Base-by-base conservation (phyloP, 37 sponge, comb jelly and placozoan genomes). In the Eunapius fragilis region DNA sequence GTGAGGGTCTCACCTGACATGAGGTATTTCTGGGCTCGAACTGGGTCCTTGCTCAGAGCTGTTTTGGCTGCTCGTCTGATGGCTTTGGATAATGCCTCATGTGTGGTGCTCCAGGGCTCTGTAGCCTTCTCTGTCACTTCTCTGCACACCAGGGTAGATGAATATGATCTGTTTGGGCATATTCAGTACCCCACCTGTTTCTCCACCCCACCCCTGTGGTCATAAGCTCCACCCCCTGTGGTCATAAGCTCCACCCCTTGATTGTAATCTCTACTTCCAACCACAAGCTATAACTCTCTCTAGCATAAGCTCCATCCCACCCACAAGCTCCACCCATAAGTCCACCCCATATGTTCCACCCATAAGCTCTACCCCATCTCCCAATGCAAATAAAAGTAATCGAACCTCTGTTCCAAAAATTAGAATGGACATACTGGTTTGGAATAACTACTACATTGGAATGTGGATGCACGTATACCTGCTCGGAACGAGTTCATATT, bases 1-100 rank as follows among this genome's bases (percentile, higher is more conserved):
- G n/a, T n/a, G n/a, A n/a, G n/a, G n/a, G n/a, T n/a, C 28, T 34
- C 72, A 91, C 91, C 91, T 75, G 94, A 93, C 80, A 84, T 84
- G 33, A 69, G 50, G 72, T 82, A 93, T 3, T 76, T 41, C 70
- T 93, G 94, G 2, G 82, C 91, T 77, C 87, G 87, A 27, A 71
- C 72, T 30, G 68, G 50, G 58, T 90, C 88, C 67, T 87, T 93
- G 33, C 91, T 86, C n/a, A 91, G 70, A 68, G 87, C 91, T 13
- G 77, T 70, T 75, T 77, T 86, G 2, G 93, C 93, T 41, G 87
- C 87, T 33, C 83, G 82, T 19, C 93, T 72, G 48, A 89, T 49
- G 17, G 86, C 74, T 68, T 50, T 80, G 25, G 85, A 87, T 3
- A 92, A 41, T 0, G 74, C 58, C 25, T 70, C 49, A 24, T 85